Percentiles rank a stretch among this genome's conserved stretches.
These are phyloP conservation scores for Rhipidura dahli DNA, from an alignment of 2,113 vertebrate genomes.

Conservation along the genomic window DNA sequence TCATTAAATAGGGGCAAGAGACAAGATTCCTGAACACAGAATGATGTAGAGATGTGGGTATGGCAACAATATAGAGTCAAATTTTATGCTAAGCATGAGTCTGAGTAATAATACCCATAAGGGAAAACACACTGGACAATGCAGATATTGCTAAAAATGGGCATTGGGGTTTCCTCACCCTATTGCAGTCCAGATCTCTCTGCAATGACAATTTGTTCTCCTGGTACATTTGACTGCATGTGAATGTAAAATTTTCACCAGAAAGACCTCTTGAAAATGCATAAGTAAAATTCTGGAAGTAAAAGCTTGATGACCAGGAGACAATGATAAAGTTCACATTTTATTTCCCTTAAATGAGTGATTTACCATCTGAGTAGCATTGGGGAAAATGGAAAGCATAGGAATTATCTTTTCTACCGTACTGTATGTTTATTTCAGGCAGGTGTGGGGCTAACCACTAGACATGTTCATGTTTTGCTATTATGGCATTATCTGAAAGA, in stretches of 20 bases:
- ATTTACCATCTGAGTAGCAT: not conserved
- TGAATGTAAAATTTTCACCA: not conserved
- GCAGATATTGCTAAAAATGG: not conserved
- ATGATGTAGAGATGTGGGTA: not conserved
- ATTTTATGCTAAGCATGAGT: not conserved
- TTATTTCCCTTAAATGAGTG: not conserved
- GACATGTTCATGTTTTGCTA: not conserved
- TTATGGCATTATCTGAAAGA: not conserved
- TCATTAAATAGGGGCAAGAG: not conserved
- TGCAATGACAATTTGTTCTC: not conserved
- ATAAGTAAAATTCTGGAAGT: not conserved
- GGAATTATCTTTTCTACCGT: not conserved
- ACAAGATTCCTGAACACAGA: not conserved
- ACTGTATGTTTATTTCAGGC: not conserved
- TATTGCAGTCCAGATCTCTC: not conserved
- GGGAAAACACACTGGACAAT: not conserved
- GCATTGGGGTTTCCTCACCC: not conserved
- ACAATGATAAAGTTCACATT: not conserved
- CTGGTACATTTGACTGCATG: not conserved
- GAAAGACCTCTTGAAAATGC: not conserved
- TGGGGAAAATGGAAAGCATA: not conserved
- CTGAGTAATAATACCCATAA: not conserved
- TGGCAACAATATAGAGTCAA: not conserved
- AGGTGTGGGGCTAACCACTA: not conserved
- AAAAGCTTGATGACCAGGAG: not conserved